Percentiles rank a stretch among this genome's conserved stretches.
Evolutionary conservation across 2,797 vertebrate genomes (phyloP).

Genomic region (Malurus leucopterus): DNA sequence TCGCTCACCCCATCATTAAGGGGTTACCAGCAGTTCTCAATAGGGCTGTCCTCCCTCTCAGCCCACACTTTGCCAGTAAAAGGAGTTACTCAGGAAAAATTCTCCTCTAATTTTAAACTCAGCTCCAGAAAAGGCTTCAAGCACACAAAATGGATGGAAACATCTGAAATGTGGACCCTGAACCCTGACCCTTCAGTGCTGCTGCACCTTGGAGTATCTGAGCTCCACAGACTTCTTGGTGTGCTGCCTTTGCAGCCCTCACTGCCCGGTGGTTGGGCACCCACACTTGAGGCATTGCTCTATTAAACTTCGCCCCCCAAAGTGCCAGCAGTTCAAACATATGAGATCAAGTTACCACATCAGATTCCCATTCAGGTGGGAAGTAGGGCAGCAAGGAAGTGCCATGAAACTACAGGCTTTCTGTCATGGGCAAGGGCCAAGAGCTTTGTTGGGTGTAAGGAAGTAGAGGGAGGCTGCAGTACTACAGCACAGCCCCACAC

Average conservation of each 20-base stretch:
- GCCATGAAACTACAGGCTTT: not conserved
- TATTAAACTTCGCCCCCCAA: not conserved
- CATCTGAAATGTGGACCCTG: not conserved
- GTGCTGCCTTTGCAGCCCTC: not conserved
- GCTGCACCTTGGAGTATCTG: not conserved
- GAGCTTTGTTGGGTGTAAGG: not conserved
- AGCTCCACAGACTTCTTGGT: not conserved
- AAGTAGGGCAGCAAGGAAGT: not conserved
- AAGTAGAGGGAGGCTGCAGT: not conserved
- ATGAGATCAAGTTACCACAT: not conserved
- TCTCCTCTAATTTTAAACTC: constrained; percentile 43
- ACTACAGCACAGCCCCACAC: not conserved
- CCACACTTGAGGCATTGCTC: not conserved
- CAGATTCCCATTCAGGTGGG: not conserved
- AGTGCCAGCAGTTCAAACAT: not conserved
- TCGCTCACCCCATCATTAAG: constrained; percentile 43
- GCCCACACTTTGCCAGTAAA: constrained; percentile 12
- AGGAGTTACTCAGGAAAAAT: constrained; percentile 26
- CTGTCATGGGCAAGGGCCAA: not conserved
- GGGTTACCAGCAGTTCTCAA: constrained; percentile 52
- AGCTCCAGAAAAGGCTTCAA: constrained; percentile 7
- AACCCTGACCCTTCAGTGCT: not conserved
- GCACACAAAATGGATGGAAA: not conserved
- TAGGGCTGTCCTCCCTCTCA: constrained; percentile 57
- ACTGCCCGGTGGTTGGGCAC: rapidly evolving